Conservation (phyloP, 2,888 invertebrate species). For the Villa cingulata region DNA sequence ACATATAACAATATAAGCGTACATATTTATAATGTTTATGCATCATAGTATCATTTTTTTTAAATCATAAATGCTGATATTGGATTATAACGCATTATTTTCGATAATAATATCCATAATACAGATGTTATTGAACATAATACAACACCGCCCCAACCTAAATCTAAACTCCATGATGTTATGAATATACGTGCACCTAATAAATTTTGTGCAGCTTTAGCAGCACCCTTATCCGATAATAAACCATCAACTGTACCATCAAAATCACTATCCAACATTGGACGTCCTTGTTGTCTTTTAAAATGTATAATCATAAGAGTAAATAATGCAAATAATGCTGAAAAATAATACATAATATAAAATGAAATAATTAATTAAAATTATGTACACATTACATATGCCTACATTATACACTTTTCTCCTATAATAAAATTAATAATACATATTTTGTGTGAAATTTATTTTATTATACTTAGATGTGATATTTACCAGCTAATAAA, state of each 20-base stretch:
- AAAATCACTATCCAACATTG: conserved; percentile 43
- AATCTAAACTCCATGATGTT: conserved; percentile 70
- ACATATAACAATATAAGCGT: neutral
- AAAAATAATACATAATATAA: conserved; percentile 11
- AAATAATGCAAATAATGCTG: conserved; percentile 83
- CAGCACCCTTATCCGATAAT: conserved; percentile 40
- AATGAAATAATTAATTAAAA: neutral
- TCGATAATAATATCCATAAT: conserved; percentile 76
- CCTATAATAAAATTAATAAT: neutral
- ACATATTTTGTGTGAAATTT: too few relatives aligned
- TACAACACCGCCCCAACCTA: conserved; percentile 77
- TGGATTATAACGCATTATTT: conserved; percentile 81
- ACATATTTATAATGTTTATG: neutral
- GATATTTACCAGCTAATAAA: conserved; percentile 63
- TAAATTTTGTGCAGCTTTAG: conserved; percentile 41
- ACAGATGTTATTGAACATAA: conserved; percentile 69
- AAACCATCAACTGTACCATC: conserved; percentile 63
- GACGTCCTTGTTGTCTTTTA: conserved; percentile 62
- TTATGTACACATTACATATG: too few relatives aligned
- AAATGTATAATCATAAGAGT: conserved; percentile 86
- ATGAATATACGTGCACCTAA: conserved; percentile 59
- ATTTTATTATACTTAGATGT: too few relatives aligned
- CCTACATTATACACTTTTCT: too few relatives aligned
- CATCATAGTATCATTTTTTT: neutral
- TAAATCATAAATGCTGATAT: conserved; percentile 51